Evolutionary conservation across 2,888 invertebrate species (phyloP).

Genomic region (Andrena praecox): DNA sequence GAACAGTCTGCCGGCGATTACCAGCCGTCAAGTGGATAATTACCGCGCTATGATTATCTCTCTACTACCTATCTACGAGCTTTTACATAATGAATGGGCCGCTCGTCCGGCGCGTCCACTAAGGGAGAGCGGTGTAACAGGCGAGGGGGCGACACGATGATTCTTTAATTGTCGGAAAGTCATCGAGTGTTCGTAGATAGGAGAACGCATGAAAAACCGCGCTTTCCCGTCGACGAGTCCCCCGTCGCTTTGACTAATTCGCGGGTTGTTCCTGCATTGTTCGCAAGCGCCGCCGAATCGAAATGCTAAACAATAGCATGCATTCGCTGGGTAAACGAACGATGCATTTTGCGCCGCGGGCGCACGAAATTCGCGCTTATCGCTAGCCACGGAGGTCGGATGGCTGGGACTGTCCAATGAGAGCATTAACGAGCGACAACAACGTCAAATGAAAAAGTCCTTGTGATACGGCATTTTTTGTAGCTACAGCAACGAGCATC

Average conservation of each 20-base stretch:
- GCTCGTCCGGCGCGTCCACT: conserved; percentile 44
- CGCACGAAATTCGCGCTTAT: conserved; percentile 35
- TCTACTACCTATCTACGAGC: conserved; percentile 58
- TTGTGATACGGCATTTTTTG: conserved; percentile 64
- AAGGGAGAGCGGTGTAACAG: conserved; percentile 48
- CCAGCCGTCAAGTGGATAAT: conserved; percentile 78
- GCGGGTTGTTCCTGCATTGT: not conserved
- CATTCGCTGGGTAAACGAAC: not conserved
- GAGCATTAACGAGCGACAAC: conserved; percentile 71
- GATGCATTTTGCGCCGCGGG: not conserved
- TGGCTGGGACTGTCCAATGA: conserved; percentile 45
- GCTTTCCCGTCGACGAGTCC: not conserved
- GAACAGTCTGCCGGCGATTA: conserved; percentile 64
- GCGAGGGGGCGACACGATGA: conserved; percentile 48
- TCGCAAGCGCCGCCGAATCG: not conserved
- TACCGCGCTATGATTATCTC: conserved; percentile 75
- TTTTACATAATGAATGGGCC: conserved; percentile 71
- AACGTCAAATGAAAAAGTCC: conserved; percentile 75
- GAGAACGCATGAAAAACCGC: not conserved
- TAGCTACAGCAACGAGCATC: conserved; percentile 17
- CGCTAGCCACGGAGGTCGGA: conserved; percentile 32
- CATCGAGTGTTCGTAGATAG: conserved; percentile 4
- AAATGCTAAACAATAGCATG: not conserved
- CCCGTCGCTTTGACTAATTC: too few species aligned
- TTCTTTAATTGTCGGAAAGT: conserved; percentile 68